phyloP scores from a whole-genome alignment of 2,797 vertebrate genomes.

The Brotula barbata region DNA sequence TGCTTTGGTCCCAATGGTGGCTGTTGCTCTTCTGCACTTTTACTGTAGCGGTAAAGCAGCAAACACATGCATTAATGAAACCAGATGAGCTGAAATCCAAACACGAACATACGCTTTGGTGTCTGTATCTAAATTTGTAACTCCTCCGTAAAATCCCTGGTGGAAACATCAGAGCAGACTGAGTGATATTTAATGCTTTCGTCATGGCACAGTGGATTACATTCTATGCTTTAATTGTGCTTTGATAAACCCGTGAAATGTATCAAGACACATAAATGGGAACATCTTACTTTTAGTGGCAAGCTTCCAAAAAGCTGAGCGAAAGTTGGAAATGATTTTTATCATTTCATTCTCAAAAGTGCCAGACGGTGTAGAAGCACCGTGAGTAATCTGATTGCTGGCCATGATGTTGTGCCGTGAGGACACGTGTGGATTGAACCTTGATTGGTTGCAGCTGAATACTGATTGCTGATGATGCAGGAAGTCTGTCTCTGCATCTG shows the following conservation, averaged over 20 bases:
- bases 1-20: slow-evolving; percentile 90
- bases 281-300: slow-evolving; percentile 65
- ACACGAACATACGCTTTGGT: slow-evolving; percentile 54
- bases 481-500: slow-evolving; percentile 31
- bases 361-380: slow-evolving; percentile 13
- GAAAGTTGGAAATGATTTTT: slow-evolving; percentile 65
- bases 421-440: slow-evolving; percentile 31
- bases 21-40: slow-evolving; percentile 93
- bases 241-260: slow-evolving; percentile 51
- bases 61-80: slow-evolving; percentile 36
- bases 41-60: slow-evolving; percentile 75
- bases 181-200: slow-evolving; percentile 73
- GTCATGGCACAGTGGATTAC: slow-evolving; percentile 57
- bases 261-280: slow-evolving; percentile 25
- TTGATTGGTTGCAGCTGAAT: slow-evolving; percentile 73
- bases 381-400: not conserved
- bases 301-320: slow-evolving; percentile 60
- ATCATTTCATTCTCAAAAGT: slow-evolving; percentile 57
- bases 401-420: slow-evolving; percentile 33
- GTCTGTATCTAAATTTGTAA: slow-evolving; percentile 60
- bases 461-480: slow-evolving; percentile 56
- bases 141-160: slow-evolving; percentile 38
- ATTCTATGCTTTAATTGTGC: slow-evolving; percentile 56
- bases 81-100: slow-evolving; percentile 19
- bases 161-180: slow-evolving; percentile 49